These are phyloP conservation scores for Hemichromis elongatus DNA, from an alignment of 2,113 vertebrate species.

Conservation along the genomic window DNA sequence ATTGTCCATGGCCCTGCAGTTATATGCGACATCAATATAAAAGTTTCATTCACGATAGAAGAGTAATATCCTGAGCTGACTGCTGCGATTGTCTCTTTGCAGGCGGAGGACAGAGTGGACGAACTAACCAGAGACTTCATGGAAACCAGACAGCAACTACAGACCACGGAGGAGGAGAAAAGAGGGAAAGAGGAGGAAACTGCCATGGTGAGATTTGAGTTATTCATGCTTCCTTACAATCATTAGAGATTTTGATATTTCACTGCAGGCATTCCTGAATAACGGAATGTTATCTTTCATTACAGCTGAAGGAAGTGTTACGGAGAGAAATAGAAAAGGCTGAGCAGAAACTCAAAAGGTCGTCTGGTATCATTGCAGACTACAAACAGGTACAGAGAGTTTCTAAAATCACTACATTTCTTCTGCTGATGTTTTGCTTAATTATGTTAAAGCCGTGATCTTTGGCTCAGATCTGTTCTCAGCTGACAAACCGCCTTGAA, in stretches of 20 bases:
- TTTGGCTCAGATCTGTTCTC: constrained; percentile 85
- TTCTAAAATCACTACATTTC: not conserved
- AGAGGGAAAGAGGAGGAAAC: constrained; percentile 47
- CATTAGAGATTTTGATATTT: not conserved
- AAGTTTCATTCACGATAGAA: not conserved
- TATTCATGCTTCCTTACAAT: not conserved
- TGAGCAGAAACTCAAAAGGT: constrained; percentile 84
- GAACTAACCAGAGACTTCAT: constrained; percentile 48
- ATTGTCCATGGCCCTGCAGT: not conserved
- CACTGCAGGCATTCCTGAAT: not conserved
- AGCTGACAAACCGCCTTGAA: constrained; percentile 86
- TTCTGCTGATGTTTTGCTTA: not conserved
- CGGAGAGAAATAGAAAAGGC: constrained; percentile 87
- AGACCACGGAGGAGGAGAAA: constrained; percentile 54
- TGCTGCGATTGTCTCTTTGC: not conserved
- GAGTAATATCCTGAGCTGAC: not conserved
- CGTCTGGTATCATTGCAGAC: constrained; percentile 85
- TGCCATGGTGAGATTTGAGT: constrained; percentile 18
- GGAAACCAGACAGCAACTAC: constrained; percentile 8
- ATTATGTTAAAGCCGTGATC: not conserved
- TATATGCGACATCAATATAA: not conserved
- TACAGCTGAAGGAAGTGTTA: constrained; percentile 86
- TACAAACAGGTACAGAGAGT: constrained; percentile 85
- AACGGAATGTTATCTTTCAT: not conserved
- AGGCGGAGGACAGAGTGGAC: constrained; percentile 55